Percentiles rank a stretch among this genome's conserved stretches.
phyloP scores from a whole-genome alignment of 1,140 invertebrate species.

The Heliothis subflexa region DNA sequence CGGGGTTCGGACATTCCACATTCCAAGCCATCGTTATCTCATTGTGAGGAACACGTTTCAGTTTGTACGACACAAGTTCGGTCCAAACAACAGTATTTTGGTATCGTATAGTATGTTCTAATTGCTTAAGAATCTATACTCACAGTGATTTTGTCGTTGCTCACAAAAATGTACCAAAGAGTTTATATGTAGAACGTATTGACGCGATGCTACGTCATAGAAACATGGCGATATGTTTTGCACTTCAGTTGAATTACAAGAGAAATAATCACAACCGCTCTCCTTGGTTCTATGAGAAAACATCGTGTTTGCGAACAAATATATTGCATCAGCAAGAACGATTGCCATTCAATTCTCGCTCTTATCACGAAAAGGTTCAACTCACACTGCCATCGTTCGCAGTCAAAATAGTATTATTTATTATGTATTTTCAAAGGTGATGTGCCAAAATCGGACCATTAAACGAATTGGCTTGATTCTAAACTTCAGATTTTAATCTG shows the following conservation, averaged over 20 bases:
- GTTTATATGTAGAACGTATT: constrained; percentile 59
- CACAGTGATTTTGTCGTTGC: constrained; percentile 73
- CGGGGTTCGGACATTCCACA: constrained; percentile 70
- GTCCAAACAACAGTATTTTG: constrained; percentile 70
- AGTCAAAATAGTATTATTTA: constrained; percentile 72
- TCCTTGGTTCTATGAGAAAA: constrained; percentile 8
- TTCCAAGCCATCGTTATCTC: constrained; percentile 7
- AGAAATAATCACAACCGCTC: constrained; percentile 2
- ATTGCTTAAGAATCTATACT: constrained; percentile 71
- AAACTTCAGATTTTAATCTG: constrained; percentile 18
- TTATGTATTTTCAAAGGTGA: constrained; percentile 64
- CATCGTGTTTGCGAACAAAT: constrained; percentile 34
- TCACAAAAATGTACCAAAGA: constrained; percentile 85
- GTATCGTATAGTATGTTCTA: constrained; percentile 62
- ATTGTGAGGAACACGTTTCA: constrained; percentile 11
- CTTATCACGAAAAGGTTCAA: constrained; percentile 26
- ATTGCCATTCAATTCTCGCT: constrained; percentile 32
- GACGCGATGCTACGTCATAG: constrained; percentile 24
- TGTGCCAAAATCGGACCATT: constrained; percentile 84
- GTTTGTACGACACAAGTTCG: constrained; percentile 45
- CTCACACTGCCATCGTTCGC: constrained; percentile 46
- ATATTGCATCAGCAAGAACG: constrained; percentile 10
- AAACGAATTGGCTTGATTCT: constrained; percentile 37
- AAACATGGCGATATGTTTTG: constrained; percentile 43
- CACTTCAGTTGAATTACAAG: neutral